Evolutionary conservation across 2,113 vertebrate genomes (phyloP).

Genomic region (Nycticebus coucang): DNA sequence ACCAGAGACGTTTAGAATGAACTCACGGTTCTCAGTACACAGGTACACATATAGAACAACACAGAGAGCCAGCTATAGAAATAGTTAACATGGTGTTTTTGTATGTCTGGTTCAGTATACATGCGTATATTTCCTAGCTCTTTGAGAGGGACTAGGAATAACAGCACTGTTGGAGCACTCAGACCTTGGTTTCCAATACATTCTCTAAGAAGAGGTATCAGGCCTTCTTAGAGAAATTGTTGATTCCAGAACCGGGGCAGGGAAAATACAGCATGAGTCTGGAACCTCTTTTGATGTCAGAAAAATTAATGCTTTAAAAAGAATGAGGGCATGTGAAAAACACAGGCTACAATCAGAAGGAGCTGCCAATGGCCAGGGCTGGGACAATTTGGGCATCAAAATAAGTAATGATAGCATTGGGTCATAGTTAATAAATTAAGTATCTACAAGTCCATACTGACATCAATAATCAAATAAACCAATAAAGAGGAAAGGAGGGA

Average conservation of each 20-base stretch:
- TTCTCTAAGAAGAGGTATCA: neutral
- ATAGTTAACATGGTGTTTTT: neutral
- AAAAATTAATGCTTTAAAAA: neutral
- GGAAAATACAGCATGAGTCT: neutral
- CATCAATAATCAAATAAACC: neutral
- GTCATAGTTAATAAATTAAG: neutral
- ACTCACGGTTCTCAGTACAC: neutral
- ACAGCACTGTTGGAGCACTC: neutral
- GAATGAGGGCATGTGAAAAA: neutral
- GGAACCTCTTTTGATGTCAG: neutral
- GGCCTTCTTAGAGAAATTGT: neutral
- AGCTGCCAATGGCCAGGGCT: neutral
- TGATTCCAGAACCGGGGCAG: neutral
- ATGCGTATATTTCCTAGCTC: neutral
- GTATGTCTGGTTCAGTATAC: neutral
- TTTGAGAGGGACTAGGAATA: neutral
- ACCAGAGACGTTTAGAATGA: constrained; percentile 19
- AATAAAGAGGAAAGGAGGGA: neutral
- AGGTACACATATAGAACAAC: neutral
- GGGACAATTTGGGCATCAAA: neutral
- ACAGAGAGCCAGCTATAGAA: neutral
- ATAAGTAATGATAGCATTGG: neutral
- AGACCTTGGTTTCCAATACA: constrained; percentile 17
- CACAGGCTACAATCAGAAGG: neutral
- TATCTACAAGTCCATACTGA: neutral